Evolutionary conservation across 2,888 invertebrate genomes (phyloP), one percentile per base, ranked within the genome.

Genomic region (Cantharis rufa): DNA sequence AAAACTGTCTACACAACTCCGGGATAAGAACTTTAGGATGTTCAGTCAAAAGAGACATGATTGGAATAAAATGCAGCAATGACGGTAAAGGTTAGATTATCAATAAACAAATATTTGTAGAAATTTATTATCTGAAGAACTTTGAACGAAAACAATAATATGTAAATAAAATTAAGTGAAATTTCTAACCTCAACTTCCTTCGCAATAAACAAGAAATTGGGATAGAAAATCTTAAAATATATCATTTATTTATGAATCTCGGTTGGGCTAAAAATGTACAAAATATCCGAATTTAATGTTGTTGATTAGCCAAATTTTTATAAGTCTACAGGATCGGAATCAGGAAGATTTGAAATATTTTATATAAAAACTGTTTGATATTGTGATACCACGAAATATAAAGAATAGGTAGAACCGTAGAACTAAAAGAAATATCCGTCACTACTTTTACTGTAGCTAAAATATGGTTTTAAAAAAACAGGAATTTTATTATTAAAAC

Each of bases 11-110:
- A 86, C 98, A 97, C 71, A 99, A 89, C 84, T 94, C 93, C 3
- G 98, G 98, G 84, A 99, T 98, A 64, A 98, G 89, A 83, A 93
- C 92, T 78, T 93, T 90, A 5, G 96, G 96, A 87, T 96, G 95
- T 82, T 88, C 88, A 11, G 78, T 69, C 13, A 75, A 77, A 62
- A 64, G 64, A 9, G 48, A 48, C 48, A 48, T 48, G 48, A 48
- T 48, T 1, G n/a, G 7, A n/a, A n/a, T n/a, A 48, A 48, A 48
- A 32, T 32, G 48, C 48, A 48, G n/a, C 2, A 48, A n/a, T n/a
- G 3, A n/a, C 27, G 2, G 2, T 10, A 4, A 32, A 13, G 13
- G 32, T 48, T 48, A 48, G 7, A 48, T 48, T 13, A 48, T n/a
- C n/a, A 48, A 48, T 48, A 13, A n/a, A 48, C 48, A 48, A 48